Percentiles rank a stretch among this genome's conserved stretches.
phyloP scores from a whole-genome alignment of 2,113 vertebrate genomes.

The Coryphaenoides rupestris region DNA sequence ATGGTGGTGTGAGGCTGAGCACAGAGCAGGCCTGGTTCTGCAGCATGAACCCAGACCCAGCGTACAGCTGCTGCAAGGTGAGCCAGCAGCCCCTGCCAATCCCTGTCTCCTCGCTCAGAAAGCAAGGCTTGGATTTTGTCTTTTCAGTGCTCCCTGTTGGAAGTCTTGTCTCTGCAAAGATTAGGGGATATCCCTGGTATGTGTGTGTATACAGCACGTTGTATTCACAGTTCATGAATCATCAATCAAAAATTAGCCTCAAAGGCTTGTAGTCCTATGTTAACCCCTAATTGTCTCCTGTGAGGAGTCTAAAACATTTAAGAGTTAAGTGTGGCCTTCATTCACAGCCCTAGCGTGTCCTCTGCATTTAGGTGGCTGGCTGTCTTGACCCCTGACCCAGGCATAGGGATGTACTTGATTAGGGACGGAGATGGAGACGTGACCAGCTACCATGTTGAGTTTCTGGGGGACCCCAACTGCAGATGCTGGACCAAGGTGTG shows the following conservation, averaged over 20 bases:
- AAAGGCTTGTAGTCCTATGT: too few relatives aligned
- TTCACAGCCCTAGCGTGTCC: too few relatives aligned
- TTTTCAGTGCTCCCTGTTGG: conserved; percentile 58
- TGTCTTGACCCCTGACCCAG: conserved; percentile 63
- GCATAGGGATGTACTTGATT: conserved; percentile 49
- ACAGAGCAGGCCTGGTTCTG: conserved; percentile 50
- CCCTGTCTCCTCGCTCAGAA: conserved; percentile 40
- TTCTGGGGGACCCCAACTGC: conserved; percentile 67
- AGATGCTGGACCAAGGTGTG: conserved; percentile 59
- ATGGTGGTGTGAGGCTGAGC: conserved; percentile 21
- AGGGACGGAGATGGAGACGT: conserved; percentile 58
- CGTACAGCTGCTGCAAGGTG: conserved; percentile 45
- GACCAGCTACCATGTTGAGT: conserved; percentile 66
- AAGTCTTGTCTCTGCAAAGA: conserved; percentile 59
- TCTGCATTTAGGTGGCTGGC: conserved; percentile 66
- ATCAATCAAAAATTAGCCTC: neutral
- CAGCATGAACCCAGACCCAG: conserved; percentile 45
- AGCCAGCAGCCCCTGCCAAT: conserved; percentile 53
- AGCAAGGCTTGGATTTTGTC: conserved; percentile 42
- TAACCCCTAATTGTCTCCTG: too few relatives aligned
- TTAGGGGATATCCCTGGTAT: conserved; percentile 57
- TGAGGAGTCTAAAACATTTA: too few relatives aligned
- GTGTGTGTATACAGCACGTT: neutral
- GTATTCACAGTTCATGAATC: neutral
- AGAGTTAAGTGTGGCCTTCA: too few relatives aligned